These are phyloP conservation scores for Microcebus murinus DNA, from an alignment of 2,113 vertebrate genomes.

Conservation along the genomic window DNA sequence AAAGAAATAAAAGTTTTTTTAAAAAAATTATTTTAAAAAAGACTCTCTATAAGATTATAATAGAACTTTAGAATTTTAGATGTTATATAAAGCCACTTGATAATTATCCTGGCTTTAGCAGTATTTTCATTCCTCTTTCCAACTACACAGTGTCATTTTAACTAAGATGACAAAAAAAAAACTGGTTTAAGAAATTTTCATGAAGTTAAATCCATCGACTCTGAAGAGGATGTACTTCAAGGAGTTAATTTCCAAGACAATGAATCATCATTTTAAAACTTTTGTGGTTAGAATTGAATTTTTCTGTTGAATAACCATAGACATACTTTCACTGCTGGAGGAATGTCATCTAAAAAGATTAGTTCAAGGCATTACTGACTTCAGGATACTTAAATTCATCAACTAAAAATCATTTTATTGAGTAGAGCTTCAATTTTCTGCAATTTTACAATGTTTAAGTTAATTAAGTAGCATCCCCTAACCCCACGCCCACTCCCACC, in stretches of 20 bases:
- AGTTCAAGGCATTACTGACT: conserved; percentile 5
- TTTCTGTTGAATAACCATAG: not conserved
- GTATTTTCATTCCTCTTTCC: not conserved
- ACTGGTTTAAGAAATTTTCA: not conserved
- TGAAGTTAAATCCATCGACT: not conserved
- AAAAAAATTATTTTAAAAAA: no score
- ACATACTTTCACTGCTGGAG: conserved; percentile 23
- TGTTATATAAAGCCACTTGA: not conserved
- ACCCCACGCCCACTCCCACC: not conserved
- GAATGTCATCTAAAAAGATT: not conserved
- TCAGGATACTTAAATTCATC: not conserved
- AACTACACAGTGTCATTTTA: not conserved
- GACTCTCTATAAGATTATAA: not conserved
- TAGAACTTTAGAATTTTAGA: not conserved
- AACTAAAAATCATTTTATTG: not conserved
- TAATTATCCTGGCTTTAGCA: not conserved
- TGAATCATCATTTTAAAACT: not conserved
- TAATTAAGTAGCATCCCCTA: not conserved
- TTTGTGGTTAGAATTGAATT: not conserved
- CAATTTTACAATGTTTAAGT: not conserved
- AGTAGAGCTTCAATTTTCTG: not conserved
- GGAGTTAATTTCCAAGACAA: not conserved
- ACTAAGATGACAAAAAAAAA: conserved; percentile 22
- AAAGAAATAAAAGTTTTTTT: no score
- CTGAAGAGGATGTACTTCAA: not conserved